Percentiles rank a stretch among this genome's conserved stretches.
Evolutionary conservation across 1,140 invertebrate genomes (phyloP).

Genomic region (Armadillidium nasatum): DNA sequence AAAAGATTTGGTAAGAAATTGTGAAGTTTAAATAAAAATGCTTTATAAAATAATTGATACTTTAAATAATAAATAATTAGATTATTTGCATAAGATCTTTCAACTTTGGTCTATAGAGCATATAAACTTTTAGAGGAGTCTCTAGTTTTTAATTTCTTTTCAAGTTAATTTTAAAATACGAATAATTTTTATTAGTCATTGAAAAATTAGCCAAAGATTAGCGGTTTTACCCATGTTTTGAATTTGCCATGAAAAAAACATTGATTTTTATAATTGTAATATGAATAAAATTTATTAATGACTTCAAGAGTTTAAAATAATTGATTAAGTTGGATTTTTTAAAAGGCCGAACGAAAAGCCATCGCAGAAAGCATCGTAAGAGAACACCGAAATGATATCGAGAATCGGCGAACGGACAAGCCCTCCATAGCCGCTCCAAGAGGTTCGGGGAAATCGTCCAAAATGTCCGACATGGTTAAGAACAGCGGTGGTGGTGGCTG

Average conservation of each 20-base stretch:
- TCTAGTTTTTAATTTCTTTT: too few relatives aligned
- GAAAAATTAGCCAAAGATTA: too few relatives aligned
- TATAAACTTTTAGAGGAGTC: too few relatives aligned
- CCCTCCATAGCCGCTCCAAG: conserved; percentile 5
- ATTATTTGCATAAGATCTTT: too few relatives aligned
- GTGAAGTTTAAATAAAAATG: not conserved
- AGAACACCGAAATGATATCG: conserved; percentile 27
- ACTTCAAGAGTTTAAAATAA: not conserved
- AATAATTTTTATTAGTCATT: too few relatives aligned
- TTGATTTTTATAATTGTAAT: too few relatives aligned
- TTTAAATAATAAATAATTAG: too few relatives aligned
- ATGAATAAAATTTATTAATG: too few relatives aligned
- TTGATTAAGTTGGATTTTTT: not conserved
- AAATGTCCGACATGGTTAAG: conserved; percentile 27
- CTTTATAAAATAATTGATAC: not conserved
- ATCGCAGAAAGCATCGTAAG: conserved; percentile 27
- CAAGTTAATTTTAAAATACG: too few relatives aligned
- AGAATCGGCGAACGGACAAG: conserved; percentile 1
- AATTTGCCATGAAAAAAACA: too few relatives aligned
- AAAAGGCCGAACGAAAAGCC: conserved; percentile 30
- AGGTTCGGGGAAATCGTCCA: conserved; percentile 9
- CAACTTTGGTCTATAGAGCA: too few relatives aligned
- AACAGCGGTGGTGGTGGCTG: conserved; percentile 26
- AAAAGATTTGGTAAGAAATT: conserved; percentile 28
- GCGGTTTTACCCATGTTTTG: too few relatives aligned